phyloP scores from a whole-genome alignment of 2,113 vertebrate species.

The Meriones unguiculatus region DNA sequence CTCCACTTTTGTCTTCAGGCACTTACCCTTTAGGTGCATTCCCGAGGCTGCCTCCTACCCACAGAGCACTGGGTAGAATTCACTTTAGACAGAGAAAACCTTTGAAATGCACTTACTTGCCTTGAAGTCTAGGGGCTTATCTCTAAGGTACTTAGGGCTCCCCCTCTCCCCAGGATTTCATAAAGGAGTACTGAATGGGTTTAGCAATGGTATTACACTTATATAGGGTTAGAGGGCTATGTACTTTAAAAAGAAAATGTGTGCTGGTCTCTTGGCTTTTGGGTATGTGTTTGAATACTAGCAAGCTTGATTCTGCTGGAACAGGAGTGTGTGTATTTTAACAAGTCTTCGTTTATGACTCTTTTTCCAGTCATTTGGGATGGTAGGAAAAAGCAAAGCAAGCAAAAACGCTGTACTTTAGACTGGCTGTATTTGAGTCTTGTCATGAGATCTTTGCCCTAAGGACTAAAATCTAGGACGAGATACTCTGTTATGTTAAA shows the following conservation, averaged over 20 bases:
- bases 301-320: neutral
- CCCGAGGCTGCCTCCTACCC: neutral
- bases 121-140: neutral
- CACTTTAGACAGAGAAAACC: neutral
- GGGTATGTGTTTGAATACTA: neutral
- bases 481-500: slow-evolving; percentile 21
- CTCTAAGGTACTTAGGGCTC: neutral
- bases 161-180: neutral
- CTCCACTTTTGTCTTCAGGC: neutral
- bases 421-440: slow-evolving; percentile 36
- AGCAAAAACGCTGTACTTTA: neutral
- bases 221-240: neutral
- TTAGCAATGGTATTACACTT: neutral
- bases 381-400: neutral
- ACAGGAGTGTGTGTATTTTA: neutral
- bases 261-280: neutral
- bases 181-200: neutral
- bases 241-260: neutral
- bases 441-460: slow-evolving; percentile 12
- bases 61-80: neutral
- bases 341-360: neutral
- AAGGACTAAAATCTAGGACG: slow-evolving; percentile 49
- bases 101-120: slow-evolving; percentile 42
- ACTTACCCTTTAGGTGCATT: fast-evolving
- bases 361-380: neutral